These are phyloP conservation scores for Hydrotaea diabolus DNA, from an alignment of 2,888 invertebrate species.

Conservation along the genomic window DNA sequence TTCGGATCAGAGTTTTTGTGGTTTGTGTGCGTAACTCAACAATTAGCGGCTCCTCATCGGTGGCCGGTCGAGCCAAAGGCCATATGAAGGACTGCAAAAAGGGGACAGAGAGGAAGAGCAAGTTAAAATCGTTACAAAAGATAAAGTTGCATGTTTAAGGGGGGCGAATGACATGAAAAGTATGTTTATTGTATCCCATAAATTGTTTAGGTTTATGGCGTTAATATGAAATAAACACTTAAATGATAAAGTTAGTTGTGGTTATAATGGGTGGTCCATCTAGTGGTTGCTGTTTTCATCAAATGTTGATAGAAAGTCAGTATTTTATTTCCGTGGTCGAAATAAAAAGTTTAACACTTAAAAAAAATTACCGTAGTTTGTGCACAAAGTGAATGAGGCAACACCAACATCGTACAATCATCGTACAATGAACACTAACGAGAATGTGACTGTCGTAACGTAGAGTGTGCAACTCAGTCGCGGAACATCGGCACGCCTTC, in stretches of 20 bases:
- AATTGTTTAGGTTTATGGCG: constrained; percentile 2
- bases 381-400: no score
- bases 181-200: neutral
- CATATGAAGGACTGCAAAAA: constrained; percentile 84
- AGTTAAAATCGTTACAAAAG: neutral
- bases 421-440: no score
- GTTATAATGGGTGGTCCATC: no score
- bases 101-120: neutral
- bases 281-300: no score
- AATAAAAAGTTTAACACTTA: no score
- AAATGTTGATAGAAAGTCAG: no score
- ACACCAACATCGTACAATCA: no score
- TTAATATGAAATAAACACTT: constrained; percentile 8
- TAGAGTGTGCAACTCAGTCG: no score
- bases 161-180: neutral
- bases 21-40: constrained; percentile 81
- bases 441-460: no score
- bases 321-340: no score
- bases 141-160: neutral
- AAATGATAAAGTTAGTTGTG: constrained; percentile 4
- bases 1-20: constrained; percentile 76
- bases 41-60: constrained; percentile 84
- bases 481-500: no score
- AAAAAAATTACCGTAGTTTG: no score
- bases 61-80: constrained; percentile 85